These are phyloP conservation scores for mouse (Mus musculus) DNA, from an alignment of 2,113 vertebrate genomes.

Conservation along the genomic window GRCm39 chr6:14437501-14438000, in stretches of 20 bases:
- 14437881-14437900: not conserved
- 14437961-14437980: not conserved
- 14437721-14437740: not conserved
- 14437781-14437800: not conserved
- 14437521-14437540: not conserved
- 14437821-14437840: not conserved
- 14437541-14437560: not conserved
- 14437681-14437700: not conserved
- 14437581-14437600: not conserved
- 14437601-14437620: not conserved
- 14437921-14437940: not conserved
- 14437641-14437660: not conserved
- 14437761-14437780: not conserved
- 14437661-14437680: not conserved
- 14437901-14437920: not conserved
- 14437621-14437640: not conserved
- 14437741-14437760: not conserved
- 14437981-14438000: not conserved
- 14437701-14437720: not conserved
- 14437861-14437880: not conserved
- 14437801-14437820: not conserved
- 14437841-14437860: not conserved
- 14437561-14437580: not conserved
- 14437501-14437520: not conserved
- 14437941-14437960: not conserved